A percentile compares a stretch with the other conserved stretches of the same genome.
Conservation (phyloP, 2,888 invertebrate species). For the Scrobipalpa costella region DNA sequence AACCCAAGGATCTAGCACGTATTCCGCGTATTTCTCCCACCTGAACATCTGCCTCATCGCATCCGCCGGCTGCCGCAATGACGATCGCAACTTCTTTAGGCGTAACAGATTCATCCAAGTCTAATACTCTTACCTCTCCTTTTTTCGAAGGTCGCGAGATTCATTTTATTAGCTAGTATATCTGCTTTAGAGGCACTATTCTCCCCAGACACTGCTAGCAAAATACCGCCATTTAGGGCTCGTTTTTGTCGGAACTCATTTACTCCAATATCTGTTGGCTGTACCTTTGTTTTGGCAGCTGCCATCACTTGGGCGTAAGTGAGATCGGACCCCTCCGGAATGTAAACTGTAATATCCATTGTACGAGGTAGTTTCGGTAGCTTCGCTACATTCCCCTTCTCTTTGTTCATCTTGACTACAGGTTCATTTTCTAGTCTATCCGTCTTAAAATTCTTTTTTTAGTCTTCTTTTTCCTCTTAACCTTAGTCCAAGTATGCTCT, state of each 20-base stretch:
- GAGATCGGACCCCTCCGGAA: background rate
- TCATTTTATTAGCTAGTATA: background rate
- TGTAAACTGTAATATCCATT: background rate
- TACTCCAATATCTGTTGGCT: background rate
- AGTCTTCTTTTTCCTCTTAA: background rate
- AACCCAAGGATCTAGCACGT: background rate
- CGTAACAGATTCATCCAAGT: background rate
- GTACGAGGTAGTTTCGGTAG: background rate
- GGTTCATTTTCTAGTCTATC: background rate
- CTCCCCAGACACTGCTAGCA: background rate
- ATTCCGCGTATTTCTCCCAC: background rate
- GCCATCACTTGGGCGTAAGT: slow-evolving; percentile 1
- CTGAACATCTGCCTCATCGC: background rate
- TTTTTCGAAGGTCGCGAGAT: background rate
- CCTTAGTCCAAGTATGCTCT: background rate
- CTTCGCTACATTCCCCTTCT: background rate
- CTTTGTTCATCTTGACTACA: background rate
- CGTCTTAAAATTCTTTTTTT: too few relatives aligned
- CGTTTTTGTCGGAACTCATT: background rate
- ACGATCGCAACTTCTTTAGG: background rate
- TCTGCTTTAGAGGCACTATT: background rate
- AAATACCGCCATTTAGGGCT: background rate
- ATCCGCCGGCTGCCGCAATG: background rate
- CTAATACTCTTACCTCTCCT: background rate
- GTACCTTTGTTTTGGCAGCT: background rate